A percentile compares a stretch with the other conserved stretches of the same genome.
These are phyloP conservation scores for Synanthedon myopaeformis DNA, from an alignment of 2,888 invertebrate species.

Conservation along the genomic window DNA sequence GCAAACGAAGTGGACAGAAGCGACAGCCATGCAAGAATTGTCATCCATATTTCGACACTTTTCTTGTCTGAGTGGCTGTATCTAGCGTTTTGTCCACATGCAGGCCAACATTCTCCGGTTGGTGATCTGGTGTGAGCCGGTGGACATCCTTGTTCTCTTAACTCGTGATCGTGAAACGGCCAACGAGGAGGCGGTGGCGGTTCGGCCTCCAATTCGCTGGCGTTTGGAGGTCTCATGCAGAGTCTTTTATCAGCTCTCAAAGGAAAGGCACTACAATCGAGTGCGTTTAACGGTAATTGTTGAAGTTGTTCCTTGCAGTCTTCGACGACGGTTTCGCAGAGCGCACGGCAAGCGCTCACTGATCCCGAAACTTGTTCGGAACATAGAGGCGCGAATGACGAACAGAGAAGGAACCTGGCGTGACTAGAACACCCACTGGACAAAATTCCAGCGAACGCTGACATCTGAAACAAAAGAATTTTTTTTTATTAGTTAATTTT, in stretches of 20 bases:
- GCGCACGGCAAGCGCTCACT: slow-evolving; percentile 86
- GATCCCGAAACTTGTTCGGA: slow-evolving; percentile 87
- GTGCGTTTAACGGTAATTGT: slow-evolving; percentile 80
- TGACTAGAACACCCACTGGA: slow-evolving; percentile 84
- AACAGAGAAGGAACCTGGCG: slow-evolving; percentile 88
- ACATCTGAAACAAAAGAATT: slow-evolving; percentile 74
- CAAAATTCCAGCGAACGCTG: slow-evolving; percentile 77
- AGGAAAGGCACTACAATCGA: slow-evolving; percentile 85
- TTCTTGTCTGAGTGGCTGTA: slow-evolving; percentile 76
- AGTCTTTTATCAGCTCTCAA: slow-evolving; percentile 76
- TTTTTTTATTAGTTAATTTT: too few species aligned
- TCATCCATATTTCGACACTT: slow-evolving; percentile 79
- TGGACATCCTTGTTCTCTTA: slow-evolving; percentile 64
- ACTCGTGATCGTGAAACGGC: slow-evolving; percentile 48
- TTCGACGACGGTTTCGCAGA: slow-evolving; percentile 81
- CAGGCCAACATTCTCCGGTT: slow-evolving; percentile 72
- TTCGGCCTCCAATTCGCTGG: slow-evolving; percentile 53
- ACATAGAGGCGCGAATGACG: slow-evolving; percentile 91
- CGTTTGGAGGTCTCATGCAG: slow-evolving; percentile 79
- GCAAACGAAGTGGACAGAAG: slow-evolving; percentile 86
- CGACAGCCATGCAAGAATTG: slow-evolving; percentile 82
- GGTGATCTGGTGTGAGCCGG: slow-evolving; percentile 71
- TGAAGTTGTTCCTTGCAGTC: slow-evolving; percentile 80
- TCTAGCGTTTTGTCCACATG: slow-evolving; percentile 77
- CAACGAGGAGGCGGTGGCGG: slow-evolving; percentile 47